Conservation (phyloP, 2,888 invertebrate genomes). For the Globia sparganii region DNA sequence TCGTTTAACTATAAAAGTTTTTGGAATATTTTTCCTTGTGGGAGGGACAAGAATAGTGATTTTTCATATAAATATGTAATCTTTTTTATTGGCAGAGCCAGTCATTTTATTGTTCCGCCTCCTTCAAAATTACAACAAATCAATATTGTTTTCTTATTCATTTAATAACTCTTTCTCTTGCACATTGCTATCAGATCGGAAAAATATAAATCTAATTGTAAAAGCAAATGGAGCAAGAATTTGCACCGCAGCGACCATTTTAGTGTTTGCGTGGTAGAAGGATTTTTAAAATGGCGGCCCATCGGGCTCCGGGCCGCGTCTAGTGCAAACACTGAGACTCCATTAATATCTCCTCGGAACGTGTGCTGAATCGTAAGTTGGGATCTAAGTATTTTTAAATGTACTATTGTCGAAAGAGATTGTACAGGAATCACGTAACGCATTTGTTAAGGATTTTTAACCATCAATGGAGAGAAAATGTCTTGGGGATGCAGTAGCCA, state of each 20-base stretch:
- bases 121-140: conserved; percentile 3
- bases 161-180: conserved; percentile 1
- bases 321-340: conserved; percentile 73
- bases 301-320: conserved; percentile 50
- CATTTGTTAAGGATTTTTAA: conserved; percentile 59
- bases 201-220: conserved; percentile 34
- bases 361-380: conserved; percentile 75
- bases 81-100: conserved; percentile 7
- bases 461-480: conserved; percentile 27
- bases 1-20: conserved; percentile 37
- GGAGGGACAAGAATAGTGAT: conserved; percentile 29
- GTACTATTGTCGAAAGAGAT: conserved; percentile 65
- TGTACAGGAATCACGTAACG: conserved; percentile 59
- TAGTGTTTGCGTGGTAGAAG: conserved; percentile 45
- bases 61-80: conserved; percentile 32
- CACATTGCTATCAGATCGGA: background rate
- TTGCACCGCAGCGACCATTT: conserved; percentile 37
- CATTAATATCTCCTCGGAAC: conserved; percentile 75
- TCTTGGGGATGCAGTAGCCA: conserved; percentile 21
- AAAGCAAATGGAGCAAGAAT: conserved; percentile 42
- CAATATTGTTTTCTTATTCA: conserved; percentile 6
- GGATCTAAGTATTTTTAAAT: conserved; percentile 71
- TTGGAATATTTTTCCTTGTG: conserved; percentile 42
- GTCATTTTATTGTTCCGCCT: conserved; percentile 13
- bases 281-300: conserved; percentile 64